These are phyloP conservation scores for Halichoeres trimaculatus DNA, from an alignment of 2,113 vertebrate species.

Conservation along the genomic window DNA sequence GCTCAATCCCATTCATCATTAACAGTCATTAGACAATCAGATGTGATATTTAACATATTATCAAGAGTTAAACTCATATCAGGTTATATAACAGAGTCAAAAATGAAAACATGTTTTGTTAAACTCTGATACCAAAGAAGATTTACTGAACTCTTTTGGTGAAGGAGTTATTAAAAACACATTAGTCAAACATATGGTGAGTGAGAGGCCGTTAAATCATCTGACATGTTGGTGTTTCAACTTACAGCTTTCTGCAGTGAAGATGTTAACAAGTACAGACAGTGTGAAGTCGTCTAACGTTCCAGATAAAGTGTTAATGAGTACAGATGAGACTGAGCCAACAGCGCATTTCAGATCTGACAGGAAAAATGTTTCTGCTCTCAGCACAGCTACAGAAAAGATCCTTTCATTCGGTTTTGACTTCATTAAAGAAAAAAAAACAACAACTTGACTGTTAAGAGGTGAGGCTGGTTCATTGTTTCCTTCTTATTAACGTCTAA, in stretches of 20 bases:
- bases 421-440: no score
- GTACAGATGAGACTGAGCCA: slow-evolving; percentile 17
- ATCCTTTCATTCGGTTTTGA: not conserved
- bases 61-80: not conserved
- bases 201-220: not conserved
- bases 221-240: slow-evolving; percentile 12
- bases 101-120: no score
- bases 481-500: no score
- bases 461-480: no score
- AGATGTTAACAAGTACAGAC: slow-evolving; percentile 54
- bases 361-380: slow-evolving; percentile 17
- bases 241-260: slow-evolving; percentile 35
- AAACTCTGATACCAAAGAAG: no score
- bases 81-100: not conserved
- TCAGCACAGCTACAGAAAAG: slow-evolving; percentile 17
- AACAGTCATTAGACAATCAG: not conserved
- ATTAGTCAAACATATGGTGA: not conserved
- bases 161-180: not conserved
- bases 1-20: not conserved
- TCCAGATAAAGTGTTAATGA: slow-evolving; percentile 59
- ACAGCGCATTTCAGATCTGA: slow-evolving; percentile 34
- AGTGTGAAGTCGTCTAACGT: slow-evolving; percentile 51
- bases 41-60: not conserved
- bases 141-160: not conserved
- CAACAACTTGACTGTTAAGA: no score